Evolutionary conservation across 2,888 invertebrate genomes (phyloP).

Genomic region (Acanthosepion lycidas): DNA sequence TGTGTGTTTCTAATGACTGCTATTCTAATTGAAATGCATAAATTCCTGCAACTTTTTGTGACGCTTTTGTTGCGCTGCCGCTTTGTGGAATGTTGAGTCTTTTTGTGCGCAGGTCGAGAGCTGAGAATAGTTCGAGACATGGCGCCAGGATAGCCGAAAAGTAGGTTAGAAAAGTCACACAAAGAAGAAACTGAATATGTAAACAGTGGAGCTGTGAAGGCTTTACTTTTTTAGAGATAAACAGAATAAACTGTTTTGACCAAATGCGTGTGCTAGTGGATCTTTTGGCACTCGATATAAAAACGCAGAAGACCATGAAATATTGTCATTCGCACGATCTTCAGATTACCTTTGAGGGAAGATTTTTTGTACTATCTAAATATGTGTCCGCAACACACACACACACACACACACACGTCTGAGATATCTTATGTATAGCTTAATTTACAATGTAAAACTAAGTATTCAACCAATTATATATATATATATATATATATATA

Average conservation of each 20-base stretch:
- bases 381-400: not conserved
- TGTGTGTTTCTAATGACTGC: not conserved
- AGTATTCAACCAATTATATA: no score
- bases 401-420: not conserved
- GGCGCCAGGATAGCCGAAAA: conserved; percentile 11
- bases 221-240: not conserved
- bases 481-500: no score
- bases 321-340: conserved; percentile 33
- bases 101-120: conserved; percentile 15
- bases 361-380: not conserved
- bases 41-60: not conserved
- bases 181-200: not conserved
- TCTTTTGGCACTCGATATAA: not conserved
- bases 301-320: not conserved
- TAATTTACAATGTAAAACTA: no score
- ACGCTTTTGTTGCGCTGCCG: not conserved
- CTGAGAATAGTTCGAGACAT: not conserved
- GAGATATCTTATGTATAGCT: no score
- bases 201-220: not conserved
- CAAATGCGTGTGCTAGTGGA: not conserved
- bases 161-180: conserved; percentile 33
- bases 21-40: conserved; percentile 11
- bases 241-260: not conserved
- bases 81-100: not conserved
- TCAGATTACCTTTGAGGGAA: not conserved